Evolutionary conservation across 2,797 vertebrate species (phyloP).

Genomic region (Macroramphosus scolopax): DNA sequence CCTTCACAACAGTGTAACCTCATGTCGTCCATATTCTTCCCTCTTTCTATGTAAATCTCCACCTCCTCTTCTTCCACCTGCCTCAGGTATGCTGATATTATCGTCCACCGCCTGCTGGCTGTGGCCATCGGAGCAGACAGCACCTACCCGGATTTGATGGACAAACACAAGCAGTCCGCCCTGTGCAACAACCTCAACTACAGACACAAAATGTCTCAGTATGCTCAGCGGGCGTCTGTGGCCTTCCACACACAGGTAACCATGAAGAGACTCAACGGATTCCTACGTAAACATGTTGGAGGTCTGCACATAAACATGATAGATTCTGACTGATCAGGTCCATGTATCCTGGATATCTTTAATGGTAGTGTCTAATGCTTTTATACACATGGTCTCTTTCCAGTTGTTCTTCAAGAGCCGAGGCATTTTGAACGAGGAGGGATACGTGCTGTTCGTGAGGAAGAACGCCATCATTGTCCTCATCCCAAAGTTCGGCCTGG

Average conservation of each 20-base stretch:
- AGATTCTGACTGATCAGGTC: too few relatives aligned
- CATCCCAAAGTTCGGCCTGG: slow-evolving; percentile 94
- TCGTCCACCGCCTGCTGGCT: slow-evolving; percentile 92
- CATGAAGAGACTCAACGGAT: too few relatives aligned
- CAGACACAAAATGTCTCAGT: slow-evolving; percentile 98
- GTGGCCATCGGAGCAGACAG: slow-evolving; percentile 89
- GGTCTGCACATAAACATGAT: too few relatives aligned
- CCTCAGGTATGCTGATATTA: slow-evolving; percentile 90
- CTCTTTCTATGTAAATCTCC: too few relatives aligned
- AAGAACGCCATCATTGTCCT: slow-evolving; percentile 98
- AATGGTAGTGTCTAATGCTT: not conserved
- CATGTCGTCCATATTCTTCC: too few relatives aligned
- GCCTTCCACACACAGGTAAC: slow-evolving; percentile 92
- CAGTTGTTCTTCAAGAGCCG: slow-evolving; percentile 95
- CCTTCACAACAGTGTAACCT: too few relatives aligned
- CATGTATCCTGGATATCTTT: too few relatives aligned
- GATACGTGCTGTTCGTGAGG: slow-evolving; percentile 91
- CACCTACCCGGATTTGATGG: slow-evolving; percentile 93
- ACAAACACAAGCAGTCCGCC: slow-evolving; percentile 92
- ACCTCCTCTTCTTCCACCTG: not conserved
- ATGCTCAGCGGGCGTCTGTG: slow-evolving; percentile 93
- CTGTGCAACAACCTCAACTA: slow-evolving; percentile 97
- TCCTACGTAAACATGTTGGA: too few relatives aligned
- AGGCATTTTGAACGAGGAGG: slow-evolving; percentile 92
- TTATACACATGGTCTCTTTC: slow-evolving; percentile 29